A percentile compares a stretch with the other conserved stretches of the same genome.
phyloP scores from a whole-genome alignment of 2,888 invertebrate species.

The Lagria hirta region DNA sequence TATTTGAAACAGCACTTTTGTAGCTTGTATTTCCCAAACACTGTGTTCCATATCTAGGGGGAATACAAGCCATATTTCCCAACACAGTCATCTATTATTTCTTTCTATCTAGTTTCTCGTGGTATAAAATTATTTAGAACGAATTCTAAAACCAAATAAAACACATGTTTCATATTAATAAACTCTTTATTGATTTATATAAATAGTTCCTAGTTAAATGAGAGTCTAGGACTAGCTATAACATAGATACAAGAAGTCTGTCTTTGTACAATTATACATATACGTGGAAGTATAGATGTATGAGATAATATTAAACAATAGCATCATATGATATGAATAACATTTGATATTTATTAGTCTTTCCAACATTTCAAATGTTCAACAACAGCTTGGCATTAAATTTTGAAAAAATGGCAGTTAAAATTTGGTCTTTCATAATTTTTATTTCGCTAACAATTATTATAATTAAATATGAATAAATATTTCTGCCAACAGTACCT shows the following conservation, averaged over 20 bases:
- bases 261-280: conserved; percentile 52
- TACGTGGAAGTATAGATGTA: conserved; percentile 49
- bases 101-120: too few species aligned
- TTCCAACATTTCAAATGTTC: conserved; percentile 31
- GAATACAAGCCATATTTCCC: too few species aligned
- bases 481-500: conserved; percentile 34
- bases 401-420: conserved; percentile 37
- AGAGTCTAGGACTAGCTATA: conserved; percentile 52
- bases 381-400: conserved; percentile 37
- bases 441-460: conserved; percentile 21
- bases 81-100: too few species aligned
- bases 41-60: too few species aligned
- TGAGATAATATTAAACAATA: conserved; percentile 27
- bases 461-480: conserved; percentile 24
- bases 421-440: conserved; percentile 30
- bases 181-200: conserved; percentile 51
- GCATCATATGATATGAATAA: conserved; percentile 39
- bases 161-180: conserved; percentile 35
- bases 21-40: too few species aligned
- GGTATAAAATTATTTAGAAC: too few species aligned
- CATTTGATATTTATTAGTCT: conserved; percentile 38
- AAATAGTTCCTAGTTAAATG: conserved; percentile 51
- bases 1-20: too few species aligned
- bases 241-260: conserved; percentile 48
- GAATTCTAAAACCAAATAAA: conserved; percentile 3